Base-by-base conservation (phyloP, 2,888 invertebrate species). In the Coronaproctus castanopsis region DNA sequence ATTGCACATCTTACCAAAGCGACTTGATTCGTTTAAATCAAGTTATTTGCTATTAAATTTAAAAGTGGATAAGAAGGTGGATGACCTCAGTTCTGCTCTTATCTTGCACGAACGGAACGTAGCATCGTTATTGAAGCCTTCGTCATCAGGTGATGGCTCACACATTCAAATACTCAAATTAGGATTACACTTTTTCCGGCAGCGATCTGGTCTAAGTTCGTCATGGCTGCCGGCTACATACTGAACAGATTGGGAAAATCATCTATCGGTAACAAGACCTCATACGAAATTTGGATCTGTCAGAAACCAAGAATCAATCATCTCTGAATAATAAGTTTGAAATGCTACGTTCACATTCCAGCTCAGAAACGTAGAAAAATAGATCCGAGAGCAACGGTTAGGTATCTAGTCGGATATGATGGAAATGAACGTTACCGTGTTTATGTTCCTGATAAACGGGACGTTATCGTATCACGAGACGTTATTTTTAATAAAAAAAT, bases 401-500 rank as follows among this genome's bases (percentile, higher is more conserved):
- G 62, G 1, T 63, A 64, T 61, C 62, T 68, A 5, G 64, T 67
- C 21, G 66, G 67, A 56, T 68, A 67, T 58, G 66, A 68, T 59
- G 66, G 66, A n/a, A 65, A 68, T 61, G 65, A 66, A 57, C 57
- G 66, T 2, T 68, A 65, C 59, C 63, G 66, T 54, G 62, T 68
- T 53, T 67, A 57, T 22, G 21, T 64, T 14, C 57, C 62, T 56
- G 64, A 65, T 21, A 59, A 63, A 20, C 23, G 49, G 36, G 24
- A 58, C 14, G 49, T 58, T 3, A 24, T 58, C 18, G 8, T 54
- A 5, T 54, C 58, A 8, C 63, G 68, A 64, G 64, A 68, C 63
- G 64, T 66, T n/a, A 10, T 53, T 20, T 67, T 67, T 62, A 53
- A 65, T 57, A 66, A 68, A 56, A 65, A 55, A 36, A 54, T 55